Conservation (phyloP, 2,113 vertebrate genomes). For the Conger conger region DNA sequence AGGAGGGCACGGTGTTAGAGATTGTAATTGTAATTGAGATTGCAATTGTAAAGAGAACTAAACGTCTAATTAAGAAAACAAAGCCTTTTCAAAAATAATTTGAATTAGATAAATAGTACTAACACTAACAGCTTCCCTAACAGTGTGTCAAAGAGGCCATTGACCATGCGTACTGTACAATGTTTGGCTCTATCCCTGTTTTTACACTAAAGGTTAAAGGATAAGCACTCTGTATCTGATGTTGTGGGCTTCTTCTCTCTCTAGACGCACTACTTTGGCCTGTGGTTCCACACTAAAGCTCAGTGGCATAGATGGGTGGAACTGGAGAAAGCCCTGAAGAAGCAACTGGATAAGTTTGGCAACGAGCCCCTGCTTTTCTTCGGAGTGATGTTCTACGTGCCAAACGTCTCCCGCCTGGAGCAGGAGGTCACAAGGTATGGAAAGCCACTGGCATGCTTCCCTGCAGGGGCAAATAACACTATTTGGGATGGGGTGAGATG, state of each 20-base stretch:
- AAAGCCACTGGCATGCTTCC: neutral
- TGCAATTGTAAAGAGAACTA: too few species aligned
- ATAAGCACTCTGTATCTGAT: neutral
- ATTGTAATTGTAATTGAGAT: too few species aligned
- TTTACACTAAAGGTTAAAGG: too few species aligned
- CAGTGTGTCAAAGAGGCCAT: neutral
- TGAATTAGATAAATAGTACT: neutral
- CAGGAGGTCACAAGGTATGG: conserved; percentile 91
- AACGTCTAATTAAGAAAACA: too few species aligned
- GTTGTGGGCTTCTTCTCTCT: conserved; percentile 40
- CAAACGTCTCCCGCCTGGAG: conserved; percentile 85
- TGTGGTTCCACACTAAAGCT: conserved; percentile 92
- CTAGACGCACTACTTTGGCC: conserved; percentile 91
- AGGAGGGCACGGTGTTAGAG: too few species aligned
- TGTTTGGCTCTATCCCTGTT: neutral
- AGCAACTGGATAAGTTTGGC: conserved; percentile 97
- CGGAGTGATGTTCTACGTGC: conserved; percentile 97
- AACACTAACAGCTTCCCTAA: neutral
- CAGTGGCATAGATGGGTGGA: conserved; percentile 94
- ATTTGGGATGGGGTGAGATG: neutral
- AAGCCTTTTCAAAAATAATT: too few species aligned
- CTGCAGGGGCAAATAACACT: neutral
- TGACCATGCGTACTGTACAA: neutral
- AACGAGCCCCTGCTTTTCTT: conserved; percentile 94
- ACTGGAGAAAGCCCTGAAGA: conserved; percentile 96